A percentile compares a stretch with the other conserved stretches of the same genome.
Evolutionary conservation across 2,113 vertebrate species (phyloP).

Genomic region (Lophochroa leadbeateri): DNA sequence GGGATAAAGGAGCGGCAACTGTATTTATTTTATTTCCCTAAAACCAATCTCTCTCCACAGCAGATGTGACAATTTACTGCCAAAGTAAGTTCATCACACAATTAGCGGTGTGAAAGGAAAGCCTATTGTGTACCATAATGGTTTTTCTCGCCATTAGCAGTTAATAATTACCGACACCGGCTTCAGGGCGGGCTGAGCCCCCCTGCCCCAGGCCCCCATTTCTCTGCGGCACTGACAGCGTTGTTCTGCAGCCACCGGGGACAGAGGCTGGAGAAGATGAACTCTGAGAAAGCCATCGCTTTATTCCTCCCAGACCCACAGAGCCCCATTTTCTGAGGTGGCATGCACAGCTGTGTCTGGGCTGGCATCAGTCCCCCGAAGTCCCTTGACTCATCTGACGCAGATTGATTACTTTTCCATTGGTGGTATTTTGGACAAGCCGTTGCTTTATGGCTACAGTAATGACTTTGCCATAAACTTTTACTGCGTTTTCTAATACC

Average conservation of each 20-base stretch:
- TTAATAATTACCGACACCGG: constrained; percentile 71
- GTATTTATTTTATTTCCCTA: constrained; percentile 72
- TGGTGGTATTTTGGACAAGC: neutral
- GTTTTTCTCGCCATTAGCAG: constrained; percentile 76
- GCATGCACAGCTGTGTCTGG: accelerated
- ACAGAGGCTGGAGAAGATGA: neutral
- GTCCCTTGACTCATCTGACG: neutral
- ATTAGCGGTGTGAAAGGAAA: constrained; percentile 78
- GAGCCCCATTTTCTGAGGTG: neutral
- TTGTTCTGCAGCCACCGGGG: neutral
- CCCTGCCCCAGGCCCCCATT: neutral
- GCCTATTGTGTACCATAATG: constrained; percentile 70
- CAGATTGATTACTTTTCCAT: neutral
- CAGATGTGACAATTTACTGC: constrained; percentile 76
- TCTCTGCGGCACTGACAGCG: accelerated
- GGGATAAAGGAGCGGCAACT: constrained; percentile 43
- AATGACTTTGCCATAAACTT: constrained; percentile 35
- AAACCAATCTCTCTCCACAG: constrained; percentile 66
- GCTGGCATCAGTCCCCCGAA: neutral
- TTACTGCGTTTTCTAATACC: neutral
- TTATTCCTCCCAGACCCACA: neutral
- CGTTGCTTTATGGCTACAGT: neutral
- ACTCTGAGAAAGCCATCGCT: neutral
- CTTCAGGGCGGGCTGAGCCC: neutral
- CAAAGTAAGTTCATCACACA: constrained; percentile 74